Base-by-base conservation (phyloP, 2,797 vertebrate species). In the Liparis tanakae region DNA sequence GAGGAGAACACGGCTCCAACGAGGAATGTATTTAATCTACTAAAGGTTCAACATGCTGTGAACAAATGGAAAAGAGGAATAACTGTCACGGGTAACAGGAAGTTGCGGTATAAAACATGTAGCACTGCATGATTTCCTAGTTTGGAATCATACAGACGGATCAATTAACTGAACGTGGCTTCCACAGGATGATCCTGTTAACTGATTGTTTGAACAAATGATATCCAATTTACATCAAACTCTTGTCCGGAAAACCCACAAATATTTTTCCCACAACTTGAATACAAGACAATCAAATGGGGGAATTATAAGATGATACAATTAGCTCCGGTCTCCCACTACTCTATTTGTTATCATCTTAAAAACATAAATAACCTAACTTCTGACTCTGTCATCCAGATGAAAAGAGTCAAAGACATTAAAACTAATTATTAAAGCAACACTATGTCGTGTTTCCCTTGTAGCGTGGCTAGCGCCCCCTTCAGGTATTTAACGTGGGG, bases 361-460 rank as follows among this genome's bases (percentile, higher is more conserved):
- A 73, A 72, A 37, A 74, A 78, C 25, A 67, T 64, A n/a, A 65
- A 71, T 44, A 66, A 58, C 15, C 67, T 65, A 87, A 89, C 74
- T 71, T 68, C 73, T 87, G 81, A 81, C 82, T 88, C 63, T 84
- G 79, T 86, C 86, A 86, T 74, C 69, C 63, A 80, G 67, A 87
- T 83, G 80, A 85, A 88, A 71, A 67, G 54, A 80, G 66, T 81
- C 59, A 74, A 84, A 87, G 64, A 89, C 82, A 81, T 91, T 85
- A 77, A 89, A 83, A 88, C 60, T 92, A 93, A 89, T 83, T 69
- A 91, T 84, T 86, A 92, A n/a, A n/a, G n/a, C n/a, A n/a, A n/a
- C n/a, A n/a, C n/a, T n/a, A n/a, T n/a, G n/a, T n/a, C n/a, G n/a
- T n/a, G n/a, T n/a, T n/a, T n/a, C n/a, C n/a, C n/a, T n/a, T n/a